Percentiles rank a stretch among this genome's conserved stretches.
Conservation (phyloP, 2,888 invertebrate species). For the Embidobia sp. region DNA sequence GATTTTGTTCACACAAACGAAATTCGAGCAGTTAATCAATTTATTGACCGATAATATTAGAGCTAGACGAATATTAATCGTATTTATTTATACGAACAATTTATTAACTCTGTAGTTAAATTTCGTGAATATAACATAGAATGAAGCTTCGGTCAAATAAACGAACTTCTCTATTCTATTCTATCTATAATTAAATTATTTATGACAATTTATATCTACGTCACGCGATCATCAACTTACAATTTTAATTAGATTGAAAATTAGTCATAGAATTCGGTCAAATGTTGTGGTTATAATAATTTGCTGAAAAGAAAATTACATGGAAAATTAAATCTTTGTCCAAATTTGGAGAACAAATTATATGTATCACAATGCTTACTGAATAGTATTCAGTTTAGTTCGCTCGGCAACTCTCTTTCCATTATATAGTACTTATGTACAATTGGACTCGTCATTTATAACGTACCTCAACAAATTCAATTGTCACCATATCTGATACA, state of each 20-base stretch:
- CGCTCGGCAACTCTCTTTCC: conserved; percentile 5
- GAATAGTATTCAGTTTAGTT: conserved; percentile 3
- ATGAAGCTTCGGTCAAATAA: too few relatives aligned
- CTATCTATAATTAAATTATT: conserved; percentile 4
- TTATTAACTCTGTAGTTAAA: too few relatives aligned
- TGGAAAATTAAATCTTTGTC: conserved; percentile 5
- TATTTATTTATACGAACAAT: too few relatives aligned
- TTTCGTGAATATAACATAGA: too few relatives aligned
- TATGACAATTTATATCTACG: conserved; percentile 6
- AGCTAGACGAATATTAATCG: too few relatives aligned
- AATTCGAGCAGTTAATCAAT: too few relatives aligned
- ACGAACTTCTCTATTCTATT: too few relatives aligned
- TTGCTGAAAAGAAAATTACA: conserved; percentile 7
- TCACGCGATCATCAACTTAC: conserved; percentile 2
- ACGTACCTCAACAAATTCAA: conserved; percentile 13
- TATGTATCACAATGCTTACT: conserved; percentile 1
- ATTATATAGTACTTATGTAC: conserved; percentile 15
- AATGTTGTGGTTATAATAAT: background rate
- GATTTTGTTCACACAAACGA: too few relatives aligned
- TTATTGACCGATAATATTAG: too few relatives aligned
- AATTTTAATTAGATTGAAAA: background rate
- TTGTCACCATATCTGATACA: background rate
- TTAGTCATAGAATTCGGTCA: conserved; percentile 1
- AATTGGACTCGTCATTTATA: conserved; percentile 21
- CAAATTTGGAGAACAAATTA: conserved; percentile 7